These are phyloP conservation scores for Hipparchia sbordonii DNA, from an alignment of 2,888 invertebrate species.

Conservation along the genomic window DNA sequence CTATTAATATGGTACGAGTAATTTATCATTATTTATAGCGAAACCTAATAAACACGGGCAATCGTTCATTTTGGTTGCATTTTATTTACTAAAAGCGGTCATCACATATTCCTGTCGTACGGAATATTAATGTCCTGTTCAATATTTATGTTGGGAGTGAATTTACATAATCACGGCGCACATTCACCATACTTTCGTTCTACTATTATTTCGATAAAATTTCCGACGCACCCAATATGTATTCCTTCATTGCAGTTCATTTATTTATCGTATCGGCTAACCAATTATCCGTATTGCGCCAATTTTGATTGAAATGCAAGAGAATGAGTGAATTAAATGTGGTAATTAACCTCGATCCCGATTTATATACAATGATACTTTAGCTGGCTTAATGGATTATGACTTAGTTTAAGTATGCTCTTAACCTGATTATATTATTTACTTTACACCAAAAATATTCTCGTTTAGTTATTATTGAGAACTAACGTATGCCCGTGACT, in stretches of 20 bases:
- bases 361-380: constrained; percentile 39
- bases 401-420: constrained; percentile 31
- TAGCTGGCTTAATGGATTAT: constrained; percentile 39
- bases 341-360: constrained; percentile 42
- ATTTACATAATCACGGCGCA: constrained; percentile 81
- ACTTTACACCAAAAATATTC: background rate
- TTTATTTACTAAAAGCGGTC: constrained; percentile 68
- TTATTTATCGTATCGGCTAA: constrained; percentile 40
- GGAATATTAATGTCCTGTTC: constrained; percentile 81
- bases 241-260: constrained; percentile 47
- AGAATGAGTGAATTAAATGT: constrained; percentile 42
- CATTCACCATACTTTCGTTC: constrained; percentile 65
- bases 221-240: constrained; percentile 56
- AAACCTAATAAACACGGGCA: constrained; percentile 46
- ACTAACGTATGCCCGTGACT: no score
- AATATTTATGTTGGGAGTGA: constrained; percentile 80
- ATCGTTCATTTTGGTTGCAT: constrained; percentile 49
- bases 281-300: constrained; percentile 42
- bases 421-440: constrained; percentile 3
- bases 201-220: constrained; percentile 76
- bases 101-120: constrained; percentile 77
- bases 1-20: background rate
- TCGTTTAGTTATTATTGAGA: background rate
- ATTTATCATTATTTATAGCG: constrained; percentile 32
- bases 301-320: constrained; percentile 41